Conservation (phyloP, 2,888 invertebrate genomes). For the Apocheima hispidaria region DNA sequence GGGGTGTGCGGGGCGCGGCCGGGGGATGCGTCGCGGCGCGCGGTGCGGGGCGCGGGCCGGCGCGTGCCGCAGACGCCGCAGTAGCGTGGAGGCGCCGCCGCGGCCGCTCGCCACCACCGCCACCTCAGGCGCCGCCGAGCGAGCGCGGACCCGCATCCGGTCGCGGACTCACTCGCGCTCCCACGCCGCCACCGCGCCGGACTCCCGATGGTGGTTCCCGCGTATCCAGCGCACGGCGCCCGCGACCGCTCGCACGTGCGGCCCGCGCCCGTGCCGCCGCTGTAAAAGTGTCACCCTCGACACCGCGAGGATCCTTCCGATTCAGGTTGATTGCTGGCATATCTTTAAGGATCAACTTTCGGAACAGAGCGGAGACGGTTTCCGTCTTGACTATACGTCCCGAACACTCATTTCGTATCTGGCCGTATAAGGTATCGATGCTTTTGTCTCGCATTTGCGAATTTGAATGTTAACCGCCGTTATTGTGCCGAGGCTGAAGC, state of each 20-base stretch:
- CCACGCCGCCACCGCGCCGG: slow-evolving; percentile 44
- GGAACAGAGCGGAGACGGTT: slow-evolving; percentile 43
- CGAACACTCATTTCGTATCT: slow-evolving; percentile 52
- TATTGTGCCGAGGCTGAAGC: slow-evolving; percentile 46
- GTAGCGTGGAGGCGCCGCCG: slow-evolving; percentile 83
- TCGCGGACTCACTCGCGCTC: slow-evolving; percentile 49
- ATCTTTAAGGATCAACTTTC: slow-evolving; percentile 48
- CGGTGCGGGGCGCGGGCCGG: slow-evolving; percentile 62
- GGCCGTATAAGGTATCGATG: slow-evolving; percentile 55
- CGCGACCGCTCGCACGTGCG: slow-evolving; percentile 51
- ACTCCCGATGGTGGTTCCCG: slow-evolving; percentile 63
- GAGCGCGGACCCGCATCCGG: slow-evolving; percentile 62
- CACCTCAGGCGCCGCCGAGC: slow-evolving; percentile 58
- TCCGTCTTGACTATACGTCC: slow-evolving; percentile 38
- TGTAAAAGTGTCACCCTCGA: slow-evolving; percentile 41
- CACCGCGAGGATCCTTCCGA: slow-evolving; percentile 51
- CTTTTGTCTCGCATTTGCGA: slow-evolving; percentile 52
- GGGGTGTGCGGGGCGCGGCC: slow-evolving; percentile 60
- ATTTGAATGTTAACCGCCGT: slow-evolving; percentile 48
- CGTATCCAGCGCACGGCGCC: slow-evolving; percentile 56
- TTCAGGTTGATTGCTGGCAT: slow-evolving; percentile 50
- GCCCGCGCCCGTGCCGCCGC: slow-evolving; percentile 46
- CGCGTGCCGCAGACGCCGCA: slow-evolving; percentile 85
- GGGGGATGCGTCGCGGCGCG: slow-evolving; percentile 70
- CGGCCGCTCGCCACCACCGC: slow-evolving; percentile 73